Evolutionary conservation across 2,888 invertebrate species (phyloP), one percentile per base, ranked within the genome.

Genomic region (Cremastobaeus sp.): DNA sequence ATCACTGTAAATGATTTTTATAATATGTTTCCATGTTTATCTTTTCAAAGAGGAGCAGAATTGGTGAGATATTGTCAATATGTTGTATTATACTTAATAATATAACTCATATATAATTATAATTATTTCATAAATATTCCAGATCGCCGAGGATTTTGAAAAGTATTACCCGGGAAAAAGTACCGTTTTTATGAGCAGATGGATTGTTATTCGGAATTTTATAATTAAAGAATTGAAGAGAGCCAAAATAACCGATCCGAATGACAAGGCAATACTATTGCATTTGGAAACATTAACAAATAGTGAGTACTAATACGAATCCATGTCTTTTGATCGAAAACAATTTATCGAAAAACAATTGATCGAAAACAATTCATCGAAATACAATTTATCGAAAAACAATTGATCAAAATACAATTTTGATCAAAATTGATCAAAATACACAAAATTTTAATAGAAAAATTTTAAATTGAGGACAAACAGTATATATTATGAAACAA

Each of bases 11-110:
- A 30, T 35, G 1, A 14, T 45, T 45, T 37, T 18, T 47, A 37
- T 28, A 1, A 43, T 2, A 2, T 60, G 5, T 62, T 62, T 41
- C 48, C 48, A 18, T 62, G 60, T 50, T 50, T 62, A 25, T n/a
- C 21, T 30, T 1, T 47, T 1, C 28, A 62, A 25, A 30, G 12
- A 52, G 62, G 50, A 25, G 18, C 11, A 32, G 6, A 32, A 15
- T 43, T 62, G 50, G 62, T 62, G 21, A 62, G 14, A 39, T 34
- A n/a, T n/a, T n/a, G n/a, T n/a, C n/a, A n/a, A n/a, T n/a, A n/a
- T n/a, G n/a, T n/a, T n/a, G n/a, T n/a, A n/a, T n/a, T n/a, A n/a
- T n/a, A n/a, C n/a, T n/a, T n/a, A n/a, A n/a, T n/a, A n/a, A n/a
- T n/a, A n/a, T n/a, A n/a, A n/a, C n/a, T n/a, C n/a, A n/a, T n/a